Base-by-base conservation (phyloP, 2,797 vertebrate genomes). In the Pteropus rufus region DNA sequence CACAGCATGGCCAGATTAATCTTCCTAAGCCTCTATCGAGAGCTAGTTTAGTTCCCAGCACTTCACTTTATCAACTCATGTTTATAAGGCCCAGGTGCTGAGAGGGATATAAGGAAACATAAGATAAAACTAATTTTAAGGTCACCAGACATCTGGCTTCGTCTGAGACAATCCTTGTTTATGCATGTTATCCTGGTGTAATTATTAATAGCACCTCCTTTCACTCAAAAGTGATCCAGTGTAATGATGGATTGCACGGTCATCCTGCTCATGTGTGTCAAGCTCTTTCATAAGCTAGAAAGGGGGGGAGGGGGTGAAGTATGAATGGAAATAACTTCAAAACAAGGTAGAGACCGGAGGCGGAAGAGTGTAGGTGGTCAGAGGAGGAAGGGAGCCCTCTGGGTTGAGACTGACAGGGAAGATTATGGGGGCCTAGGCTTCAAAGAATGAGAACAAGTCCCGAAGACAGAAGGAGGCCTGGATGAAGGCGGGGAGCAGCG, bases 1-100 rank as follows among this genome's bases (percentile, higher is more conserved):
- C 60, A 58, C 49, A 44, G 79, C 84, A 15, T 0, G 3, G 90
- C 92, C 92, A 79, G 76, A 96, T 94, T 95, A 91, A 84, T 85
- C 91, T 93, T 70, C 67, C 46, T 75, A 62, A 94, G 72, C 36
- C 67, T 96, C 73, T 11, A 16, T 52, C 21, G 23, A 84, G 76
- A 75, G 79, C 24, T n/a, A 44, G 76, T 21, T 49, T 34, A 41
- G 54, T 92, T 89, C 75, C 70, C 75, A 39, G 72, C 52, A 9
- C 87, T 89, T 84, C 62, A 67, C 46, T 67, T 54, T 88, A 81
- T 92, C 81, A 52, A 18, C 67, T 92, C 62, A 1, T 14, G 67
- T 85, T 94, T 67, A 29, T 87, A 82, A 76, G 89, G 31, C 36
- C 54, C 29, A 41, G 86, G 49, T 73, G 29, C 31, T n/a, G 73